phyloP scores from a whole-genome alignment of 2,797 vertebrate genomes.

The Dicrostonyx torquatus region DNA sequence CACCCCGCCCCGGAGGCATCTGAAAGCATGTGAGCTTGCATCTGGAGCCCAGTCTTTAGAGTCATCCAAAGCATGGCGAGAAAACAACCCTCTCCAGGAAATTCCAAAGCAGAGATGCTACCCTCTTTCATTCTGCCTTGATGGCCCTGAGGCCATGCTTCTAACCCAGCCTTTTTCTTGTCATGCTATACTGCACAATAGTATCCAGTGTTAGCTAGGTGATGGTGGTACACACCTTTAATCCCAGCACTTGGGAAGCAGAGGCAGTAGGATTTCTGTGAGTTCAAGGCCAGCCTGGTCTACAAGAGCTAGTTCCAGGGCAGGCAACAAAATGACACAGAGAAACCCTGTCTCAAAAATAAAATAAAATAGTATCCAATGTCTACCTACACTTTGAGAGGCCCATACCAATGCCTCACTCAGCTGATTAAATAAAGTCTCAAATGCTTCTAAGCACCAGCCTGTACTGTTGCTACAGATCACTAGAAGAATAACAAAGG shows the following conservation, averaged over 20 bases:
- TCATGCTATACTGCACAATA: no score
- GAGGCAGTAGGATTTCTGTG: no score
- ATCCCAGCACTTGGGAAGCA: no score
- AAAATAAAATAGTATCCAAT: background rate
- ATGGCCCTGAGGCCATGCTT: fast-evolving
- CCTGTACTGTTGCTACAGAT: background rate
- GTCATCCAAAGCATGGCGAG: background rate
- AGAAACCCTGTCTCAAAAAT: no score
- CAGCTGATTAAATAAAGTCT: background rate
- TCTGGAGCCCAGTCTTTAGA: background rate
- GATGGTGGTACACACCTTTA: no score
- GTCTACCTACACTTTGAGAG: background rate
- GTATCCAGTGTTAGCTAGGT: background rate
- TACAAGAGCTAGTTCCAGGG: no score
- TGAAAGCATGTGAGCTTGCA: background rate
- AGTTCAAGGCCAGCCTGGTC: no score
- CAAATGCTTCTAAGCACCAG: background rate
- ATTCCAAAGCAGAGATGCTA: background rate
- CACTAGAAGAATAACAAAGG: background rate
- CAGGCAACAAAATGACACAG: no score
- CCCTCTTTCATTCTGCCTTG: background rate
- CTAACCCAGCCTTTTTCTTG: background rate
- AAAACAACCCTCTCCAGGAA: background rate
- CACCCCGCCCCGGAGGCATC: background rate
- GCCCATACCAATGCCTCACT: background rate